Conservation (phyloP, 2,113 vertebrate species). For the Zosterops lateralis region DNA sequence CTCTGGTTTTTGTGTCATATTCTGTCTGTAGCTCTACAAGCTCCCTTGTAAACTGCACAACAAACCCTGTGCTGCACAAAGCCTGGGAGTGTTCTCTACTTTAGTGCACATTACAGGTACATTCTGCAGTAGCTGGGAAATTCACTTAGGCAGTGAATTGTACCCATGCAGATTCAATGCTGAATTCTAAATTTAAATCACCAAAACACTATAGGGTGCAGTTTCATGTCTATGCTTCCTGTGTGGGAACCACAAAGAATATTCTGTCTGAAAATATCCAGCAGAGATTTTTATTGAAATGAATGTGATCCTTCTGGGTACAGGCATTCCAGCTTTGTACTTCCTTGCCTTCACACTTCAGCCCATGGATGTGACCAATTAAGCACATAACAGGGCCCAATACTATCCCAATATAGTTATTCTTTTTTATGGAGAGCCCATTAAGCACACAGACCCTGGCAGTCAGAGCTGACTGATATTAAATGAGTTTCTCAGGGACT, state of each 20-base stretch:
- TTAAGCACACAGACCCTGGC: not conserved
- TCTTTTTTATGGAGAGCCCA: not conserved
- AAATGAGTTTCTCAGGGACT: slow-evolving; percentile 1
- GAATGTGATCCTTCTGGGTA: not conserved
- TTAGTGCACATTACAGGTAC: not conserved
- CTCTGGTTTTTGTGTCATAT: not conserved
- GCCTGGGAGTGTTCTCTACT: not conserved
- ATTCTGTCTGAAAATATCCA: not conserved
- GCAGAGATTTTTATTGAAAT: not conserved
- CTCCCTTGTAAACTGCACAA: not conserved
- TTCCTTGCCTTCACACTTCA: not conserved
- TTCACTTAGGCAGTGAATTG: not conserved
- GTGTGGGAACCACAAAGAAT: not conserved
- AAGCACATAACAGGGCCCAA: not conserved
- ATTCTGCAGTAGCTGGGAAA: not conserved
- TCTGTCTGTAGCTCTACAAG: not conserved
- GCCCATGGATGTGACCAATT: not conserved
- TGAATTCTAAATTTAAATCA: slow-evolving; percentile 3
- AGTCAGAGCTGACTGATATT: not conserved
- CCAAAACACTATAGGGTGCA: not conserved
- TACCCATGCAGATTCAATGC: not conserved
- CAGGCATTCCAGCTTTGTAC: not conserved
- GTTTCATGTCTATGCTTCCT: not conserved
- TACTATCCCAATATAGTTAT: not conserved
- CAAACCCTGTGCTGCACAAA: not conserved